Percentiles rank a stretch among this genome's conserved stretches.
Conservation (phyloP, 2,888 invertebrate genomes). For the Nemoura dubitans region DNA sequence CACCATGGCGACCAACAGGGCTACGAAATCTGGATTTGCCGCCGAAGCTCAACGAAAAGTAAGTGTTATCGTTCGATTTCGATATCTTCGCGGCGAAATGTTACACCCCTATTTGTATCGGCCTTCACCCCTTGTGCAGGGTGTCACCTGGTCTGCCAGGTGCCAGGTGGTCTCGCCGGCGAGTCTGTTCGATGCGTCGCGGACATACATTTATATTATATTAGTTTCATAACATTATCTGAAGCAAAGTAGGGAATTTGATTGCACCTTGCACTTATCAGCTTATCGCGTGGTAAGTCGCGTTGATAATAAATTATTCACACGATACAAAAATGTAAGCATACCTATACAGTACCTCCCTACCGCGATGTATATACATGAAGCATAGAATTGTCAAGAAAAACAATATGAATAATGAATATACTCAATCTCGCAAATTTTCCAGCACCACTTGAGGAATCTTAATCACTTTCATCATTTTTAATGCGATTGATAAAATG, state of each 20-base stretch:
- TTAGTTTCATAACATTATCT: not conserved
- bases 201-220: constrained; percentile 1
- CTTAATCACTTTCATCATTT: no score
- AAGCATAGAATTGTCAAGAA: no score
- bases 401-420: no score
- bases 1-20: constrained; percentile 83
- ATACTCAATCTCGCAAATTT: no score
- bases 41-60: constrained; percentile 96
- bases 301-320: no score
- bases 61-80: constrained; percentile 57
- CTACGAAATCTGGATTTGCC: constrained; percentile 93
- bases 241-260: not conserved
- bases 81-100: not conserved
- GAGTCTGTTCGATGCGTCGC: not conserved
- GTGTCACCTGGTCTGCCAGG: not conserved
- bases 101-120: not conserved
- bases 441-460: no score
- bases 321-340: no score
- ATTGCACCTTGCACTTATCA: no score
- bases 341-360: no score
- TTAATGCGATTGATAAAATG: no score
- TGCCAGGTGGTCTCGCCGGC: not conserved
- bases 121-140: not conserved
- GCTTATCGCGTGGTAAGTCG: no score
- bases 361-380: no score